Conservation (phyloP, 2,888 invertebrate species). For the Leptogaster cylindrica region DNA sequence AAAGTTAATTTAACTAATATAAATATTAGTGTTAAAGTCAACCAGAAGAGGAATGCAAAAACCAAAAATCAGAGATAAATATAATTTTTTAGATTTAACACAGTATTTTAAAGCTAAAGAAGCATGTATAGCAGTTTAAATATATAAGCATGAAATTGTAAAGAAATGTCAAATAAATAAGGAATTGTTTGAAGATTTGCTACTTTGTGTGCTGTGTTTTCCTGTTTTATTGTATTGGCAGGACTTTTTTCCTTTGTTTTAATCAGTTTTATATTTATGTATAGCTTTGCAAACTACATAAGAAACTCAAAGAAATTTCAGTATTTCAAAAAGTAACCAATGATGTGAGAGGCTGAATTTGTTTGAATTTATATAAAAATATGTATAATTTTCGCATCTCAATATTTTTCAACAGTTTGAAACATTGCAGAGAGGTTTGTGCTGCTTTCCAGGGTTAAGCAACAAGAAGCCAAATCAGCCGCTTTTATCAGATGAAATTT, state of each 20-base stretch:
- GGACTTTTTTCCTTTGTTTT: not conserved
- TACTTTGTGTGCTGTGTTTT: slow-evolving; percentile 29
- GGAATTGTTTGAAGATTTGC: slow-evolving; percentile 42
- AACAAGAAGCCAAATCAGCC: slow-evolving; percentile 50
- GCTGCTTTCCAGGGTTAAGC: slow-evolving; percentile 51
- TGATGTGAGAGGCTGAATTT: slow-evolving; percentile 14
- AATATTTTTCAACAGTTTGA: slow-evolving; percentile 42
- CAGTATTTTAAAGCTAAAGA: slow-evolving; percentile 27
- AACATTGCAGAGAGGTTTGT: slow-evolving; percentile 49
- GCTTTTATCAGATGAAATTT: slow-evolving; percentile 49
- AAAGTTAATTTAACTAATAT: too few relatives aligned
- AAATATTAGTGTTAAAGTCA: too few relatives aligned
- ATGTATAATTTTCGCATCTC: too few relatives aligned
- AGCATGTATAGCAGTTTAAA: slow-evolving; percentile 46
- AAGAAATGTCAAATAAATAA: slow-evolving; percentile 42
- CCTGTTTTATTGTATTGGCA: not conserved
- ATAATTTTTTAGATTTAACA: too few relatives aligned
- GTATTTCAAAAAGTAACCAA: slow-evolving; percentile 19
- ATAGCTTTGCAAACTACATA: slow-evolving; percentile 12
- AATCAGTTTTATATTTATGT: not conserved
- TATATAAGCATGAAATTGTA: slow-evolving; percentile 45
- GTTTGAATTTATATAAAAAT: not conserved
- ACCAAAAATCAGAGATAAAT: too few relatives aligned
- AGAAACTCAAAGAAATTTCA: not conserved
- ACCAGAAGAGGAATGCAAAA: too few relatives aligned